Evolutionary conservation across 2,888 invertebrate species (phyloP).

Genomic region (Temnothorax ravouxi): DNA sequence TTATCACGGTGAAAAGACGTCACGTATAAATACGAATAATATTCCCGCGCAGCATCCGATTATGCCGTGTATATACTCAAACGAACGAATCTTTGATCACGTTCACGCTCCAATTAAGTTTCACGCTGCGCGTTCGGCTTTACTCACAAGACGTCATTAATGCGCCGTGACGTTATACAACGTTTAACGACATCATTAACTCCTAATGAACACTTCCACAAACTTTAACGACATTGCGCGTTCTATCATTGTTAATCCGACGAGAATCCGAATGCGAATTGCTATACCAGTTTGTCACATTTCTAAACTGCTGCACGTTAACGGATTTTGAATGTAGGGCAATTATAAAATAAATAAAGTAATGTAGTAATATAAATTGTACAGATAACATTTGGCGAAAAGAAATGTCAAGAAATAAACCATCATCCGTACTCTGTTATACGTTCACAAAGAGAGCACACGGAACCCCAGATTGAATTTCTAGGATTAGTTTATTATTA

Average conservation of each 20-base stretch:
- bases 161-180: constrained; percentile 52
- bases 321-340: neutral
- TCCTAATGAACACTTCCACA: constrained; percentile 70
- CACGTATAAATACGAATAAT: constrained; percentile 24
- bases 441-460: neutral
- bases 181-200: constrained; percentile 73
- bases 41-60: constrained; percentile 7
- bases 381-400: neutral
- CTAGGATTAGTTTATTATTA: constrained; percentile 35
- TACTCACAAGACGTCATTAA: constrained; percentile 61
- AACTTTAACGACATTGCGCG: constrained; percentile 67
- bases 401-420: neutral
- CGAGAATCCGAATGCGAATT: constrained; percentile 46
- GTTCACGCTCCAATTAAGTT: constrained; percentile 33
- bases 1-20: neutral
- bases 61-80: constrained; percentile 14
- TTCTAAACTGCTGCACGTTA: neutral
- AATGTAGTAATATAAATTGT: neutral
- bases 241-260: constrained; percentile 60
- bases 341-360: constrained; percentile 1
- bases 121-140: constrained; percentile 25
- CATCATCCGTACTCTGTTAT: neutral
- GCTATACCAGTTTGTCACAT: neutral
- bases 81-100: constrained; percentile 65
- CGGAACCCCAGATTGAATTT: neutral